phyloP scores from a whole-genome alignment of 2,888 invertebrate species.

The Dinocampus coccinellae region DNA sequence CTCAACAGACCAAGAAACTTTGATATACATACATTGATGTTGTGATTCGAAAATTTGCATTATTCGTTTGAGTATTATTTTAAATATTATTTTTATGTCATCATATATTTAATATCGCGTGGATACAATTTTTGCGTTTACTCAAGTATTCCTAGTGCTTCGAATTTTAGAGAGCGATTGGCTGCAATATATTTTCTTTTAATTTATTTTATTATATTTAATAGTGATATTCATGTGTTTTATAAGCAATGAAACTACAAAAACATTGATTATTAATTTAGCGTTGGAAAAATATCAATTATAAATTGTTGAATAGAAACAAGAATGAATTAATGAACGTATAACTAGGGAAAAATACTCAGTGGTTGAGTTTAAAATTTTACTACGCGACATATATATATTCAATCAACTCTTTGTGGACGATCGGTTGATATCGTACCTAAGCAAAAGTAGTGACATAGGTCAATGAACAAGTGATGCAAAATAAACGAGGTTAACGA shows the following conservation, averaged over 20 bases:
- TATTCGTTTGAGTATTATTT: neutral
- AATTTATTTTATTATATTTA: neutral
- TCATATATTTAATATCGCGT: slow-evolving; percentile 6
- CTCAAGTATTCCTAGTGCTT: slow-evolving; percentile 20
- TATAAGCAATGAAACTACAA: neutral
- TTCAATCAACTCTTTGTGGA: too few relatives aligned
- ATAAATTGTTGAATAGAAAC: slow-evolving; percentile 1
- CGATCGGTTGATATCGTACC: too few relatives aligned
- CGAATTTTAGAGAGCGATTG: slow-evolving; percentile 13
- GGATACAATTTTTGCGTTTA: neutral
- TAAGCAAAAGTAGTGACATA: too few relatives aligned
- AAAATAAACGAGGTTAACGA: too few relatives aligned
- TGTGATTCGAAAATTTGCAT: neutral
- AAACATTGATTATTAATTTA: neutral
- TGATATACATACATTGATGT: neutral
- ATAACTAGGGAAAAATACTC: neutral
- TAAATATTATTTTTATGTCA: neutral
- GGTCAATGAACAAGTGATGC: too few relatives aligned
- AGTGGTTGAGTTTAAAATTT: neutral
- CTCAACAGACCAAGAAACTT: neutral
- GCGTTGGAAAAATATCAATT: neutral
- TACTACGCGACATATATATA: neutral
- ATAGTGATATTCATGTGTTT: neutral
- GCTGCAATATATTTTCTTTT: neutral
- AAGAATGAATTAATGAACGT: neutral